phyloP scores from a whole-genome alignment of 2,113 vertebrate genomes.

The Apus apus region DNA sequence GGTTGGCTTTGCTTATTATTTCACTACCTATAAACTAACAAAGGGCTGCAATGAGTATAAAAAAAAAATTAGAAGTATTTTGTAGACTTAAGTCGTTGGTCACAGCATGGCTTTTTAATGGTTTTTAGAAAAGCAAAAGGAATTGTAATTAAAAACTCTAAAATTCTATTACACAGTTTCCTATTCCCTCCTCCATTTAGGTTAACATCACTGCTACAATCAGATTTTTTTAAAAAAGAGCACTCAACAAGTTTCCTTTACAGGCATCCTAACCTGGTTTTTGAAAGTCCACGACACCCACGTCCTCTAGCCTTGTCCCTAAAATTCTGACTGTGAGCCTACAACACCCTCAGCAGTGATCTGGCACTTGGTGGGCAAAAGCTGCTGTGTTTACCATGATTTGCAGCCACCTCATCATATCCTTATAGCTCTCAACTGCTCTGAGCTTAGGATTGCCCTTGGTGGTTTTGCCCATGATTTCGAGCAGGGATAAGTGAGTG shows the following conservation, averaged over 20 bases:
- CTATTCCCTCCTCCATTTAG: not conserved
- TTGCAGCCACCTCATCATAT: accelerated
- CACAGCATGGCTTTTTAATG: not conserved
- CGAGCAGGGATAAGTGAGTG: not conserved
- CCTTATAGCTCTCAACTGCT: not conserved
- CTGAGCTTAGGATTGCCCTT: not conserved
- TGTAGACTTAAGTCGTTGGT: not conserved
- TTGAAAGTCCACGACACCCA: accelerated
- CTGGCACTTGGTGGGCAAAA: not conserved
- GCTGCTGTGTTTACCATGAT: not conserved
- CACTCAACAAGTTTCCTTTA: not conserved
- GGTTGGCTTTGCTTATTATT: slow-evolving; percentile 33
- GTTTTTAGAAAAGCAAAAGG: not conserved
- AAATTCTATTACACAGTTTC: not conserved
- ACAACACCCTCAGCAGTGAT: not conserved
- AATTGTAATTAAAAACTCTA: not conserved
- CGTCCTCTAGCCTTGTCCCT: not conserved
- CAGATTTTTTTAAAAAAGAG: not conserved
- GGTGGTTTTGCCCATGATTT: accelerated
- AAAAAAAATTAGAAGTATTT: not conserved
- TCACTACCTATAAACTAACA: not conserved
- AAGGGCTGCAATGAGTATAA: not conserved
- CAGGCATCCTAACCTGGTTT: not conserved
- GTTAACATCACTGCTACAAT: not conserved
- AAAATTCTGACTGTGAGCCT: not conserved